phyloP scores from a whole-genome alignment of 1,140 invertebrate genomes.

The Ericerus pela region DNA sequence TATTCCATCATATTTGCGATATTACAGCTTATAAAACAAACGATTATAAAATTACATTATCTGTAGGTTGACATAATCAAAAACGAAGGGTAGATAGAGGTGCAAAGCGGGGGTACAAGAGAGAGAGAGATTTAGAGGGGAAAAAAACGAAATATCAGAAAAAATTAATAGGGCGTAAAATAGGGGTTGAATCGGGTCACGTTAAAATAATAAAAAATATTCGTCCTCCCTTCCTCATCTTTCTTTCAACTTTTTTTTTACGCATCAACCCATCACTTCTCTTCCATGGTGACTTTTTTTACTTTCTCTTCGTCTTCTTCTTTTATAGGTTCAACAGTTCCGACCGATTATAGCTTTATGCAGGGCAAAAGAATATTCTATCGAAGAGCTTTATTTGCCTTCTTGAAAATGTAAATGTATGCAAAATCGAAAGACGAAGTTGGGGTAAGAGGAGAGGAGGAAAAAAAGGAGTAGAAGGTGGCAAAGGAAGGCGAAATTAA shows the following conservation, averaged over 20 bases:
- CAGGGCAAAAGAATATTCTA: slow-evolving; percentile 1
- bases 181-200: slow-evolving; percentile 8
- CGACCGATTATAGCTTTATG: slow-evolving; percentile 1
- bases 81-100: not conserved
- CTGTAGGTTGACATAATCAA: too few relatives aligned
- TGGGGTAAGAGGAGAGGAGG: not conserved
- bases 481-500: too few relatives aligned
- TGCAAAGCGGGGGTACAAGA: not conserved
- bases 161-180: slow-evolving; percentile 12
- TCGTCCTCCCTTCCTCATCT: not conserved
- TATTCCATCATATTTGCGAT: too few relatives aligned
- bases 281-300: not conserved
- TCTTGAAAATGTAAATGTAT: slow-evolving; percentile 1
- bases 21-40: too few relatives aligned
- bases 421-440: not conserved
- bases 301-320: not conserved
- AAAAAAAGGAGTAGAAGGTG: too few relatives aligned
- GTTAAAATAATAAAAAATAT: slow-evolving; percentile 12
- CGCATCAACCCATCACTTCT: not conserved
- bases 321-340: slow-evolving; percentile 1
- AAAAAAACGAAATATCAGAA: not conserved
- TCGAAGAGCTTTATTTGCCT: not conserved
- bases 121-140: not conserved
- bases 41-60: too few relatives aligned
- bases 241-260: not conserved